Evolutionary conservation across 2,797 vertebrate genomes (phyloP).

Genomic region (Dermochelys coriacea): DNA sequence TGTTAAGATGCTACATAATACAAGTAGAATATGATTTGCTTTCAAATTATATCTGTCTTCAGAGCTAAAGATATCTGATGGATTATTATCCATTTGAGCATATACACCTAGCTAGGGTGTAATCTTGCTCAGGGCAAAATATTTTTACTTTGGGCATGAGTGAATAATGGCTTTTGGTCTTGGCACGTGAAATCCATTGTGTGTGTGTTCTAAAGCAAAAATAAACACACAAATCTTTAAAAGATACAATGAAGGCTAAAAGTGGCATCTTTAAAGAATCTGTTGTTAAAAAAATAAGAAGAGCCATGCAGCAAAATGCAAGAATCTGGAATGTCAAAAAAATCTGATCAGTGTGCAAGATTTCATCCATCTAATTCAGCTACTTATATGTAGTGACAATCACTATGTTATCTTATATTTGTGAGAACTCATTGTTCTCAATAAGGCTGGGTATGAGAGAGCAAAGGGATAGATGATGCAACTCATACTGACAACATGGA

Average conservation of each 20-base stretch:
- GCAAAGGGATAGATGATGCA: neutral
- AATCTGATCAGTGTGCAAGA: neutral
- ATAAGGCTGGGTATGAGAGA: neutral
- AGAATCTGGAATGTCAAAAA: neutral
- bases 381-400: neutral
- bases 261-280: neutral
- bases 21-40: conserved; percentile 22
- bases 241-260: neutral
- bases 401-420: neutral
- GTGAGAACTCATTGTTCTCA: neutral
- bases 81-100: conserved; percentile 23
- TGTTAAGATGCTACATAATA: conserved; percentile 10
- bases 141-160: neutral
- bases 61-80: neutral
- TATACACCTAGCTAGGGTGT: conserved; percentile 6
- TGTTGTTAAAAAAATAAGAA: neutral
- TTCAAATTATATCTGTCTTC: neutral
- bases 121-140: conserved; percentile 45
- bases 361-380: neutral
- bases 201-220: neutral
- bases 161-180: neutral
- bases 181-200: neutral
- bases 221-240: neutral
- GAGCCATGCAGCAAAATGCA: neutral
- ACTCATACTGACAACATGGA: neutral